Evolutionary conservation across 2,113 vertebrate species (phyloP).

Genomic region (Leptodactylus fuscus): DNA sequence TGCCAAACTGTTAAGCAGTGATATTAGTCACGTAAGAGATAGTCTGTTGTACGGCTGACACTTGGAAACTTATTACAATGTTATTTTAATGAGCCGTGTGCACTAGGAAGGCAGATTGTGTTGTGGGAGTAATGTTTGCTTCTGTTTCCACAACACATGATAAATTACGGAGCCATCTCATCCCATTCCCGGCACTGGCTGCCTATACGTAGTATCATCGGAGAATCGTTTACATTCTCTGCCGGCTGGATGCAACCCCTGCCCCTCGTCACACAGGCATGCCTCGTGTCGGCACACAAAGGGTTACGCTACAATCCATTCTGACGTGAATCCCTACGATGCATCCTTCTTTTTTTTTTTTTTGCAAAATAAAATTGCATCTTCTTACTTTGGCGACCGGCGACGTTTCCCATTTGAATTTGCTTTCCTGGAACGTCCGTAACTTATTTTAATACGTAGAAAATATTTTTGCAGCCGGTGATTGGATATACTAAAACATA

Average conservation of each 20-base stretch:
- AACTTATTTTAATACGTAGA: conserved; percentile 39
- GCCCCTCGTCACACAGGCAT: neutral
- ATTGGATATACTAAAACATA: conserved; percentile 65
- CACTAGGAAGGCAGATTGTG: conserved; percentile 46
- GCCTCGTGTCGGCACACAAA: neutral
- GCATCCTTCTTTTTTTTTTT: neutral
- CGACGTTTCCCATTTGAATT: conserved; percentile 14
- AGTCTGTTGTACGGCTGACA: conserved; percentile 24
- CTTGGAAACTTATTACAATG: conserved; percentile 39
- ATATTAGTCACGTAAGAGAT: conserved; percentile 6
- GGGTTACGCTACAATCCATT: neutral
- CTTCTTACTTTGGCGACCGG: neutral
- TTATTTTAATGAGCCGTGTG: conserved; percentile 41
- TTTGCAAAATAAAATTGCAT: neutral
- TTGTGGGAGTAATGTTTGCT: conserved; percentile 56
- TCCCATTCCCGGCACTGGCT: neutral
- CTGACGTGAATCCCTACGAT: neutral
- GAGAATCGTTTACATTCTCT: neutral
- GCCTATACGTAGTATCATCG: neutral
- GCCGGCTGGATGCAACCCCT: neutral
- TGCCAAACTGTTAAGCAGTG: neutral
- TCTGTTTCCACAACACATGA: conserved; percentile 47
- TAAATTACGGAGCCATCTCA: conserved; percentile 10
- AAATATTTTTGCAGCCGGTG: conserved; percentile 66
- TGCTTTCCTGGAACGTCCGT: conserved; percentile 23